These are phyloP conservation scores for Irena cyanogastra DNA, from an alignment of 2,113 vertebrate genomes.

Conservation along the genomic window DNA sequence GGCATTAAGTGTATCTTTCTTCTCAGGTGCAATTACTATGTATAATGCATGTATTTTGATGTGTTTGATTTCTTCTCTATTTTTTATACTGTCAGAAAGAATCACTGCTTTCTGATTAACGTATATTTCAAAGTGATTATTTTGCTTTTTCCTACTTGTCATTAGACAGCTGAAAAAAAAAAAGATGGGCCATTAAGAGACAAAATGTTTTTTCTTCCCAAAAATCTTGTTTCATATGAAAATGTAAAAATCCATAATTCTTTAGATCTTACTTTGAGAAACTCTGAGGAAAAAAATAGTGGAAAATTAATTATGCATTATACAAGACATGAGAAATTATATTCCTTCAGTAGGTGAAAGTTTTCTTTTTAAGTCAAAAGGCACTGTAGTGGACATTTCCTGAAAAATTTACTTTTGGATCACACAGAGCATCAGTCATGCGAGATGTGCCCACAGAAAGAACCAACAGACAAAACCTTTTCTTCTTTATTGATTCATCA, in stretches of 20 bases:
- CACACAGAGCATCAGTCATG: background rate
- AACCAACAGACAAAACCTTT: background rate
- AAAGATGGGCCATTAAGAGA: background rate
- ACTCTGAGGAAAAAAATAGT: background rate
- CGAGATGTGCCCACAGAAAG: background rate
- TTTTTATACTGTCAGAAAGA: background rate
- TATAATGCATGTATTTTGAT: background rate
- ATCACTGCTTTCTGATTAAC: background rate
- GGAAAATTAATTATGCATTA: background rate
- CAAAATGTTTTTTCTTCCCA: background rate
- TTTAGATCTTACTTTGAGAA: background rate
- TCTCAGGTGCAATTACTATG: background rate
- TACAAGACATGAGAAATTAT: background rate
- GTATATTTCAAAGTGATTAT: background rate
- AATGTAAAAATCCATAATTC: background rate
- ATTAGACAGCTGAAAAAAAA: background rate
- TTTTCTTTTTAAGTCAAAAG: background rate
- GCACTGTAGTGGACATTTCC: too few relatives aligned
- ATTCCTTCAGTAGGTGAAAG: background rate
- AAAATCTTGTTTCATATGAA: background rate
- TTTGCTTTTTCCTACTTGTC: background rate
- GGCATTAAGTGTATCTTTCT: background rate
- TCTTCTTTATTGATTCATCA: background rate
- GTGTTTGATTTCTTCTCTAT: background rate
- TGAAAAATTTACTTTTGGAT: background rate